Percentiles rank a stretch among this genome's conserved stretches.
phyloP scores from a whole-genome alignment of 2,888 invertebrate genomes.

The Epirrita christyi region DNA sequence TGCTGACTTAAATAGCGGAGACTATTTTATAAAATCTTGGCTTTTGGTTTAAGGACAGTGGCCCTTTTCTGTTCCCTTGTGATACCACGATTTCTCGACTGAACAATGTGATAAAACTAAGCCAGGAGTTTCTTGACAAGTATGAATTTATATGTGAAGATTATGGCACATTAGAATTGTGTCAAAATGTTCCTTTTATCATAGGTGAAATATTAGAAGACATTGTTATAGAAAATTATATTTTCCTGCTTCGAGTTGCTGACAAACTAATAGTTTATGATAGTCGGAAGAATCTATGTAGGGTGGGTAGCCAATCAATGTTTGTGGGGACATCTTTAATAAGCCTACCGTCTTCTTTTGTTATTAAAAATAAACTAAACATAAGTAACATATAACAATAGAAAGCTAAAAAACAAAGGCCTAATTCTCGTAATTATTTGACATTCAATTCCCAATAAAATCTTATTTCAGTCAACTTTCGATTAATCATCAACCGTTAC shows the following conservation, averaged over 20 bases:
- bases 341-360: too few relatives aligned
- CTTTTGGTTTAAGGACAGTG: constrained; percentile 64
- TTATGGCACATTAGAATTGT: constrained; percentile 37
- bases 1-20: not conserved
- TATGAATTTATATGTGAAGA: constrained; percentile 58
- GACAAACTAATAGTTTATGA: too few relatives aligned
- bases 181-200: constrained; percentile 31
- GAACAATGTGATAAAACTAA: constrained; percentile 66
- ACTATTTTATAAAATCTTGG: not conserved
- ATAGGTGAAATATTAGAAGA: constrained; percentile 20
- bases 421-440: too few relatives aligned
- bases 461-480: too few relatives aligned
- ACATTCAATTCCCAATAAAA: too few relatives aligned
- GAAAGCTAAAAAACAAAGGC: too few relatives aligned
- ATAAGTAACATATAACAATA: too few relatives aligned
- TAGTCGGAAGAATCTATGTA: too few relatives aligned
- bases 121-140: constrained; percentile 56
- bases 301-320: too few relatives aligned
- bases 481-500: too few relatives aligned
- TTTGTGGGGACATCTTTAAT: too few relatives aligned
- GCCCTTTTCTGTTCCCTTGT: constrained; percentile 69
- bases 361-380: too few relatives aligned
- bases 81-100: constrained; percentile 68
- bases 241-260: constrained; percentile 1
- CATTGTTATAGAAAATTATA: constrained; percentile 16